Percentiles rank a stretch among this genome's conserved stretches.
Conservation (phyloP, 2,113 vertebrate genomes). For the Paratilapia polleni region DNA sequence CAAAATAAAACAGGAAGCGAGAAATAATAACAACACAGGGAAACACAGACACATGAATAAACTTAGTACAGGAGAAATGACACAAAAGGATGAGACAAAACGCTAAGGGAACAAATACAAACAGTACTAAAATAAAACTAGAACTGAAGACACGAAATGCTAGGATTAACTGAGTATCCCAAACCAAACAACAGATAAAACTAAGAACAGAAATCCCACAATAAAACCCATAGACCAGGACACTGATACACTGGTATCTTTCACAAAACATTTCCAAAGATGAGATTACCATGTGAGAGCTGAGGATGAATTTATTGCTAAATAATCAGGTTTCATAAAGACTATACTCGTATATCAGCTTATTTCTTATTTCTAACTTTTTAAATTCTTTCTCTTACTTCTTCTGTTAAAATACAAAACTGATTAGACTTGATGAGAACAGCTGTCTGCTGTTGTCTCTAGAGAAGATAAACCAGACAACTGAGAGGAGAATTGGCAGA, state of each 20-base stretch:
- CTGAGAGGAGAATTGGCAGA: slow-evolving; percentile 16
- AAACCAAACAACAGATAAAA: background rate
- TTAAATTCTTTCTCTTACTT: background rate
- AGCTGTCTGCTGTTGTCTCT: slow-evolving; percentile 35
- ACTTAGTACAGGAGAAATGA: too few species aligned
- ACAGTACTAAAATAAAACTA: too few species aligned
- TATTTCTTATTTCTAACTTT: background rate
- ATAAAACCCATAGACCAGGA: background rate
- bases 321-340: background rate
- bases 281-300: background rate
- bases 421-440: slow-evolving; percentile 34
- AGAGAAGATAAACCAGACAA: slow-evolving; percentile 8
- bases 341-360: background rate
- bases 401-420: slow-evolving; percentile 40
- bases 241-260: background rate
- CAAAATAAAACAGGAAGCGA: too few species aligned
- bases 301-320: background rate
- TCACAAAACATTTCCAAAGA: background rate
- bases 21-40: too few species aligned
- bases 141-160: background rate
- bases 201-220: too few species aligned
- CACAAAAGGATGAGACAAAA: too few species aligned
- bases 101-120: too few species aligned
- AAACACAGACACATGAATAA: too few species aligned
- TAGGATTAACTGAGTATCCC: background rate